Percentiles rank a stretch among this genome's conserved stretches.
These are phyloP conservation scores for Chrysaora quinquecirrha DNA, from an alignment of 30 jellyfish, hydroid and myxozoan species.

Conservation along the genomic window DNA sequence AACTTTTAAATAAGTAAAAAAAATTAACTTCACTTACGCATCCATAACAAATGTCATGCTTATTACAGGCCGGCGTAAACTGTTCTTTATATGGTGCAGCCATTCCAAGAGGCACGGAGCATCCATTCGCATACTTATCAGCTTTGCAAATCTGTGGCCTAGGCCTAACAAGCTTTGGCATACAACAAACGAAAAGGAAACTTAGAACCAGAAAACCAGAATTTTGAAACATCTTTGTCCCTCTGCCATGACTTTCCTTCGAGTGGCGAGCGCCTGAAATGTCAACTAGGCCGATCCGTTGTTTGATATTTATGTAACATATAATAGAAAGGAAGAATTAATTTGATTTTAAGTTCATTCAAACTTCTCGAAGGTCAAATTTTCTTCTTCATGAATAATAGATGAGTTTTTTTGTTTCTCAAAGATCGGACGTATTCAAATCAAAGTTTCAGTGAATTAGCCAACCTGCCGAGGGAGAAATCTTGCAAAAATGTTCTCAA, in stretches of 20 bases:
- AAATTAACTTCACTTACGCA: constrained; percentile 95
- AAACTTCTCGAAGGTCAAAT: neutral
- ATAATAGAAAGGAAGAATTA: neutral
- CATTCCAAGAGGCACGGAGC: constrained; percentile 93
- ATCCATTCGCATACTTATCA: constrained; percentile 95
- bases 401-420: neutral
- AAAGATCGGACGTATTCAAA: neutral
- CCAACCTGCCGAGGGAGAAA: constrained; percentile 9
- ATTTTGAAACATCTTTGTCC: neutral
- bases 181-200: neutral
- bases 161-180: neutral
- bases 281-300: too few species aligned
- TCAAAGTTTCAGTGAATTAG: neutral
- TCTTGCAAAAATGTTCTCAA: neutral
- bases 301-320: neutral
- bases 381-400: neutral
- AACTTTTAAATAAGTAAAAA: too few species aligned
- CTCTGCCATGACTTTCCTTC: too few species aligned
- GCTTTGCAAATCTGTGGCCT: constrained; percentile 91
- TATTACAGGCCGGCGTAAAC: constrained; percentile 97
- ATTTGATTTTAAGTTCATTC: neutral
- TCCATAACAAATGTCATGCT: constrained; percentile 97
- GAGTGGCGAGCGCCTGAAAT: too few species aligned
- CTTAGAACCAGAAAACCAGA: neutral
- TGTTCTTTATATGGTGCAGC: constrained; percentile 90